These are phyloP conservation scores for Pterocles burchelli DNA, from an alignment of 2,113 vertebrate genomes.

Conservation along the genomic window DNA sequence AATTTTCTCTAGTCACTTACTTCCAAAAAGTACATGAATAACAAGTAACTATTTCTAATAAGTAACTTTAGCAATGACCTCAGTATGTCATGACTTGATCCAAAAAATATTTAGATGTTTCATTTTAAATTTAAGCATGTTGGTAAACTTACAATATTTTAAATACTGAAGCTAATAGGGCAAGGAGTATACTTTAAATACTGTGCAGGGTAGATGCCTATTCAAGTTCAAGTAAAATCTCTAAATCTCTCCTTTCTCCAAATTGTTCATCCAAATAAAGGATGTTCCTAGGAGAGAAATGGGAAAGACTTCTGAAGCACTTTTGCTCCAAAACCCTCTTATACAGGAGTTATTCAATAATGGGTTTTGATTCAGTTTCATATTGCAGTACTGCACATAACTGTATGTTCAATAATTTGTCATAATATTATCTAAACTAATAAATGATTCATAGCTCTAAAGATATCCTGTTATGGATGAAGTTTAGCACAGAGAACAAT, in stretches of 20 bases:
- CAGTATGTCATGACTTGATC: neutral
- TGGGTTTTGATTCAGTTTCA: neutral
- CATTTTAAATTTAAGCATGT: neutral
- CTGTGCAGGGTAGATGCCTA: neutral
- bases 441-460: conserved; percentile 25
- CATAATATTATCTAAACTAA: conserved; percentile 30
- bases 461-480: neutral
- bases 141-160: neutral
- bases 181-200: neutral
- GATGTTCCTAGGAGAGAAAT: neutral
- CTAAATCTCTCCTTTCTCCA: neutral
- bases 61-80: neutral
- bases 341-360: neutral
- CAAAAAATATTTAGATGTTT: neutral
- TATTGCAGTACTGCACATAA: neutral
- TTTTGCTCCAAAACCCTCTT: neutral
- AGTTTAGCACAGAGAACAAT: neutral
- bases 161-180: neutral
- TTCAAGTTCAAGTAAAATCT: neutral
- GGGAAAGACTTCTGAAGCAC: neutral
- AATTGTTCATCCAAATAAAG: neutral
- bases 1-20: neutral
- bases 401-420: conserved; percentile 11
- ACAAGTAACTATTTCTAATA: neutral
- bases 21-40: neutral